Evolutionary conservation across 1,140 invertebrate species (phyloP).

Genomic region (Arctopsyche grandis): DNA sequence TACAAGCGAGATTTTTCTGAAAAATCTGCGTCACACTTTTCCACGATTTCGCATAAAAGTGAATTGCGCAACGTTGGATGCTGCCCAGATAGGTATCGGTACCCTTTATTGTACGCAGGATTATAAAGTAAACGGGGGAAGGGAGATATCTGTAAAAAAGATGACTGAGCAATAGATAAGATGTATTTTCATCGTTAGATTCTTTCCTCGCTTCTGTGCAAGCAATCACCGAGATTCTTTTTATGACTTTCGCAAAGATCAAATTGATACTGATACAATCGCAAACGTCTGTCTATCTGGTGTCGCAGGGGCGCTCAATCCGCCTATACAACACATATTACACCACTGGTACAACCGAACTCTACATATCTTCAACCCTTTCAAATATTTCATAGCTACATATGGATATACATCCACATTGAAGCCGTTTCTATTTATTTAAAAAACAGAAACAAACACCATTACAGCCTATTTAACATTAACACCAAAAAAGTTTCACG

Average conservation of each 20-base stretch:
- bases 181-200: conserved; percentile 53
- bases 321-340: background rate
- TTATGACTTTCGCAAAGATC: conserved; percentile 55
- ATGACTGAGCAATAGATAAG: conserved; percentile 55
- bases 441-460: too few species aligned
- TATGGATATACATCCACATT: too few species aligned
- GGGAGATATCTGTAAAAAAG: conserved; percentile 53
- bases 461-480: too few species aligned
- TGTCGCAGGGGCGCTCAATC: conserved; percentile 4
- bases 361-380: too few species aligned
- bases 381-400: background rate
- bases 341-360: too few species aligned
- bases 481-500: too few species aligned
- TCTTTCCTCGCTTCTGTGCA: conserved; percentile 43
- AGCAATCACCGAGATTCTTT: conserved; percentile 54
- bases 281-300: conserved; percentile 45
- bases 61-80: conserved; percentile 26
- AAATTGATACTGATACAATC: conserved; percentile 56
- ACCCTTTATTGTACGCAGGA: conserved; percentile 53
- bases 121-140: conserved; percentile 51
- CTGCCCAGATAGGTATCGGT: conserved; percentile 46
- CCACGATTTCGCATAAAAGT: conserved; percentile 47
- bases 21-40: conserved; percentile 30
- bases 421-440: too few species aligned
- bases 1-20: background rate